Evolutionary conservation across 2,888 invertebrate genomes (phyloP), one percentile per base, ranked within the genome.

Genomic region (Chironomus riparius): DNA sequence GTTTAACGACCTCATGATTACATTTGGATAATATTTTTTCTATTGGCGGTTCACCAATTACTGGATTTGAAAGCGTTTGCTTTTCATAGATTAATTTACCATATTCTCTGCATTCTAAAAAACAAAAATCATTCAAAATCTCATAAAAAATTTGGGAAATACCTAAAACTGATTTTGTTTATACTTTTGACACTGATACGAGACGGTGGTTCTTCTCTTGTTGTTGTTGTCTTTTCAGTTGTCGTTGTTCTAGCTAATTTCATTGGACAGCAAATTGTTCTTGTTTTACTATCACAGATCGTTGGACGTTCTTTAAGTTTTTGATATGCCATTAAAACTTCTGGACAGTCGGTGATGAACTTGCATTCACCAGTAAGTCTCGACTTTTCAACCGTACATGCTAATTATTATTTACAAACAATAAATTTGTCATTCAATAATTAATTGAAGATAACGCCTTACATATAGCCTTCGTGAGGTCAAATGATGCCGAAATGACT

Each of bases 291-390:
- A 18, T 72, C 62, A 15, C 72, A 72, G 10, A 72, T 28, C 10
- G 72, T 72, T 38, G 72, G 72, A 21, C 61, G 61, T 18, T 61
- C 47, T 21, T 24, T 62, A 4, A 10, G 7, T 12, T 70, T 70
- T 62, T 70, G 61, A 47, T 61, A 70, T 21, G 56, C 47, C 4
- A 6, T 62, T 3, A 70, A 10, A 7, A 62, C 38, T 5, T 28
- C 70, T 3, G 70, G 76, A 12, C 76, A 76, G 2, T 70, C 24
- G 12, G 4, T 47, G 12, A 76, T 65, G 22, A 71, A 62, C 47
- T 38, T 76, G n/a, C 76, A 76, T n/a, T 70, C 76, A 24, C 76
- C 76, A 2, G 18, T 7, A 15, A 12, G 12, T 47, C 62, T 47
- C 10, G 76, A 70, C 2, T 15, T 56, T 22, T n/a, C 62, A 38